A percentile compares a stretch with the other conserved stretches of the same genome.
These are phyloP conservation scores for Pomatorhinus ruficollis DNA, from an alignment of 2,113 vertebrate genomes.

Conservation along the genomic window DNA sequence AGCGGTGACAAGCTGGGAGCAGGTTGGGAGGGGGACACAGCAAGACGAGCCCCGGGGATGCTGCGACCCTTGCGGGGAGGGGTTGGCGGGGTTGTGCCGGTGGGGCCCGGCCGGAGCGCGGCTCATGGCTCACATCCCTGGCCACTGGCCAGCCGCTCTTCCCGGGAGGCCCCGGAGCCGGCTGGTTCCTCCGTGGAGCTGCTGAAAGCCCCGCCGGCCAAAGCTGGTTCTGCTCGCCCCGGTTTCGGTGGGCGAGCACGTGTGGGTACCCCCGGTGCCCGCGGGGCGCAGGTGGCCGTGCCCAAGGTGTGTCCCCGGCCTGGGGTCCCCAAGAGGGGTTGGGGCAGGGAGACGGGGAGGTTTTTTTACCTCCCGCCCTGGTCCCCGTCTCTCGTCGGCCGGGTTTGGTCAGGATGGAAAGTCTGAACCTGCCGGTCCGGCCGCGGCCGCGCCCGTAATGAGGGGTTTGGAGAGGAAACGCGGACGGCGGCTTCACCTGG, in stretches of 20 bases:
- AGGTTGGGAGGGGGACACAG: accelerated
- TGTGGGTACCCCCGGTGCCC: neutral
- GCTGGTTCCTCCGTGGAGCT: neutral
- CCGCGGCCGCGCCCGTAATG: constrained; percentile 29
- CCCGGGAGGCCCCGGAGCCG: neutral
- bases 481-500: neutral
- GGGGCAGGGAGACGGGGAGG: neutral
- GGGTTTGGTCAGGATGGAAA: neutral
- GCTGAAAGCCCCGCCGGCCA: neutral
- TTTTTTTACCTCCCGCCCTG: neutral
- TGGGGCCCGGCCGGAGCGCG: accelerated
- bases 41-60: neutral
- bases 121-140: neutral
- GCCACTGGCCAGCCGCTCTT: neutral
- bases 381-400: neutral
- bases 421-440: constrained; percentile 53
- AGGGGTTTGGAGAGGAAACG: neutral
- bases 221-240: neutral
- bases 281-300: neutral
- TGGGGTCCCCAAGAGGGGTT: neutral
- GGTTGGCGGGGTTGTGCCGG: neutral
- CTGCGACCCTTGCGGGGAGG: accelerated
- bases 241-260: neutral
- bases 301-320: neutral
- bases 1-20: neutral